These are phyloP conservation scores for Drosophila eohydei DNA, from an alignment of 2,888 invertebrate species.

Conservation along the genomic window DNA sequence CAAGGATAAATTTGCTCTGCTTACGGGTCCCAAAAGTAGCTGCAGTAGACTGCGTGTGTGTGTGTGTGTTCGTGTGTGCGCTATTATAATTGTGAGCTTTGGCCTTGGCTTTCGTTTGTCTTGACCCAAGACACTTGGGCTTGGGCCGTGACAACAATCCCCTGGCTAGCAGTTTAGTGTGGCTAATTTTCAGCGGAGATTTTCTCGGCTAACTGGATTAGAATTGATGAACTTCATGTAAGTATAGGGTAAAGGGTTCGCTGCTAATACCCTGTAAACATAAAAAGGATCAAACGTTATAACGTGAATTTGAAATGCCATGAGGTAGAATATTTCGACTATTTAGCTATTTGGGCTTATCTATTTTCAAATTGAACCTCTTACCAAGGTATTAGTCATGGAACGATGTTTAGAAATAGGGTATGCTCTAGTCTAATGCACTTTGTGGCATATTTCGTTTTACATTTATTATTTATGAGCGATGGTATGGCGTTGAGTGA, in stretches of 20 bases:
- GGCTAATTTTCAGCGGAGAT: slow-evolving; percentile 75
- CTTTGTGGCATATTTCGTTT: background rate
- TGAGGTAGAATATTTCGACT: fast-evolving
- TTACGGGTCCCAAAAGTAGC: slow-evolving; percentile 35
- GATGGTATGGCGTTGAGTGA: slow-evolving; percentile 27
- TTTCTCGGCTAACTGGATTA: slow-evolving; percentile 67
- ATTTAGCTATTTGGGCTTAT: background rate
- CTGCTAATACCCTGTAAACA: slow-evolving; percentile 17
- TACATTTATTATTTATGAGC: slow-evolving; percentile 64
- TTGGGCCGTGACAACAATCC: slow-evolving; percentile 36
- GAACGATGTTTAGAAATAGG: background rate
- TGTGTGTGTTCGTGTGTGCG: slow-evolving; percentile 16
- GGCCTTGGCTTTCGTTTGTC: slow-evolving; percentile 32
- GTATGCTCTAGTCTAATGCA: slow-evolving; percentile 1
- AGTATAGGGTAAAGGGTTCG: slow-evolving; percentile 47
- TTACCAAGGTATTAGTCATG: background rate
- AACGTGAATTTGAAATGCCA: background rate
- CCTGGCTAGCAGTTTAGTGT: slow-evolving; percentile 56
- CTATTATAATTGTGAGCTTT: slow-evolving; percentile 63
- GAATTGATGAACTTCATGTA: slow-evolving; percentile 72
- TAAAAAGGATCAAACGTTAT: background rate
- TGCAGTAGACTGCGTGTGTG: background rate
- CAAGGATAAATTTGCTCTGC: slow-evolving; percentile 55
- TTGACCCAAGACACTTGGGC: slow-evolving; percentile 23
- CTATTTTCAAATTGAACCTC: background rate